These are phyloP conservation scores for Caenorhabditis remanei DNA, from an alignment of 1,140 invertebrate species.

Conservation along the genomic window DNA sequence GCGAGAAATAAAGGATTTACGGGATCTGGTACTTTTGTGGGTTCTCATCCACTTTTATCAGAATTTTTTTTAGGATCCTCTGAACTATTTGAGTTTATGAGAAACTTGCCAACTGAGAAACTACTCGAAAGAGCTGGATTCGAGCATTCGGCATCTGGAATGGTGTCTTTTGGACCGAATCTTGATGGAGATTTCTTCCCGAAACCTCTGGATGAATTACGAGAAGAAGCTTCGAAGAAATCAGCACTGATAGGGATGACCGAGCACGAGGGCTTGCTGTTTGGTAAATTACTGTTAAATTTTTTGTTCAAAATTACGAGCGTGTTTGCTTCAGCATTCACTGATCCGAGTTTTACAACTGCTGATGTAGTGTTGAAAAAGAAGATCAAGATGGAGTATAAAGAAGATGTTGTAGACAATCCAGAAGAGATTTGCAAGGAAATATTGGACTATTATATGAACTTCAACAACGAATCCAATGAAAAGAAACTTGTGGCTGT, in stretches of 20 bases:
- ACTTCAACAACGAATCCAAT: neutral
- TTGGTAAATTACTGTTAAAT: slow-evolving; percentile 19
- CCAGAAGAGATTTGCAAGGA: neutral
- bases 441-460: neutral
- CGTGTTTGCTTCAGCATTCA: slow-evolving; percentile 2
- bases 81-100: neutral
- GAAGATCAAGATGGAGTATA: neutral
- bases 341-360: slow-evolving; percentile 3
- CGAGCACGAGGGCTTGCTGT: slow-evolving; percentile 65
- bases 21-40: neutral
- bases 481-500: slow-evolving; percentile 12
- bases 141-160: neutral
- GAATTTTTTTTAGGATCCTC: neutral
- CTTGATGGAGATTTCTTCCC: slow-evolving; percentile 67
- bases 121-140: slow-evolving; percentile 1
- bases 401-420: slow-evolving; percentile 2
- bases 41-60: neutral
- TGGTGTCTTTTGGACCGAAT: slow-evolving; percentile 56
- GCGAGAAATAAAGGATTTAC: neutral
- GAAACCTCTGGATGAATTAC: slow-evolving; percentile 42
- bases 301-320: neutral
- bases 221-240: slow-evolving; percentile 57
- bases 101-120: neutral
- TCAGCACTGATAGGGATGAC: slow-evolving; percentile 63
- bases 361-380: neutral